phyloP scores from a whole-genome alignment of 2,113 vertebrate genomes.

The Eonycteris spelaea region DNA sequence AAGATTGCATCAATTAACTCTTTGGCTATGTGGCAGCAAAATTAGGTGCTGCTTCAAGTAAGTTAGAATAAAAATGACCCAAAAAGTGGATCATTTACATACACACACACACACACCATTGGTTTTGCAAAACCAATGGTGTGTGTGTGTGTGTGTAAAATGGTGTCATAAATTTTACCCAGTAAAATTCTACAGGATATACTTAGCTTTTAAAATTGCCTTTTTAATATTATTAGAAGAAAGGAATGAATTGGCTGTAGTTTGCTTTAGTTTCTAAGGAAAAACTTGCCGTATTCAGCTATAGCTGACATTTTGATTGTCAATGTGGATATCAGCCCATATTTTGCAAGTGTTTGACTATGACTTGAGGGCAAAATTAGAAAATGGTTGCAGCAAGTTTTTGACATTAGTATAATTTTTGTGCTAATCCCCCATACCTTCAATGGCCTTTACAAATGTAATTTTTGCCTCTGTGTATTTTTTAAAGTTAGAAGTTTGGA shows the following conservation, averaged over 20 bases:
- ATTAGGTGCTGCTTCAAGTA: not conserved
- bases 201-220: not conserved
- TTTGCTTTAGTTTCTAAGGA: not conserved
- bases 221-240: not conserved
- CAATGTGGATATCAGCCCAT: not conserved
- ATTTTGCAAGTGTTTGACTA: slow-evolving; percentile 10
- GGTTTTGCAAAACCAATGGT: too few species aligned
- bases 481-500: not conserved
- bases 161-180: not conserved
- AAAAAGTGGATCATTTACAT: not conserved
- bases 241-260: not conserved
- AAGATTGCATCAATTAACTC: not conserved
- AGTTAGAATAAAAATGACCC: not conserved
- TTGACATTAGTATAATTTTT: not conserved
- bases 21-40: not conserved
- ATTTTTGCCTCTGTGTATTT: not conserved
- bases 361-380: not conserved
- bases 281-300: not conserved
- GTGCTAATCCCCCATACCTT: not conserved
- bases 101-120: too few species aligned
- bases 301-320: not conserved
- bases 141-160: not conserved
- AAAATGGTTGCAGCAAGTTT: not conserved
- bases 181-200: not conserved
- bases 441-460: not conserved